These are phyloP conservation scores for Austrofundulus limnaeus DNA, from an alignment of 2,113 vertebrate genomes.

Conservation along the genomic window DNA sequence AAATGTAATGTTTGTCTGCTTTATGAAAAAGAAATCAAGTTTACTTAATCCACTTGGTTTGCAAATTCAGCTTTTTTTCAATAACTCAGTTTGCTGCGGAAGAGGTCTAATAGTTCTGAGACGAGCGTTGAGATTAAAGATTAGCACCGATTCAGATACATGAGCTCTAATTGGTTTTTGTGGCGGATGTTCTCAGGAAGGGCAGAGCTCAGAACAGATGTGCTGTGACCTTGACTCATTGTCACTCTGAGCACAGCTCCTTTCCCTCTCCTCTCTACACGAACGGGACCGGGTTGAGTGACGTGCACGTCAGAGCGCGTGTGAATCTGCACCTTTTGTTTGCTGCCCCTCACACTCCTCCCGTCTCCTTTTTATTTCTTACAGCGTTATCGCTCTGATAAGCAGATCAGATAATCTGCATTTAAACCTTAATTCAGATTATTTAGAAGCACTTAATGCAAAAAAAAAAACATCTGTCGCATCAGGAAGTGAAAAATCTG, in stretches of 20 bases:
- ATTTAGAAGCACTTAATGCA: not conserved
- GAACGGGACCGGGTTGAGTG: slow-evolving; percentile 15
- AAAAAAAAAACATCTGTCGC: not conserved
- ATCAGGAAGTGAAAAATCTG: too few relatives aligned
- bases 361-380: slow-evolving; percentile 10
- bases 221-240: slow-evolving; percentile 8
- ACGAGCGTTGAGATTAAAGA: not conserved
- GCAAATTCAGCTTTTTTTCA: not conserved
- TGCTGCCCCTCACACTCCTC: not conserved
- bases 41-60: not conserved
- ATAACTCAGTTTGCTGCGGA: not conserved
- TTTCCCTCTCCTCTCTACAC: slow-evolving; percentile 4
- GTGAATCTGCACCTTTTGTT: slow-evolving; percentile 19
- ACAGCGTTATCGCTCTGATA: not conserved
- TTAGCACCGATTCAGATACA: not conserved
- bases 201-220: slow-evolving; percentile 7
- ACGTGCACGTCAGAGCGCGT: slow-evolving; percentile 31
- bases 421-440: slow-evolving; percentile 28
- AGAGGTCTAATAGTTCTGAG: not conserved
- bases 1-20: not conserved
- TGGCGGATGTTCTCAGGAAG: slow-evolving; percentile 1
- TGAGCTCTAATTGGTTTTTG: slow-evolving; percentile 1
- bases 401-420: slow-evolving; percentile 36
- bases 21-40: too few relatives aligned
- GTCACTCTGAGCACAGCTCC: slow-evolving; percentile 1